These are phyloP conservation scores for Caenorhabditis remanei DNA, from an alignment of 1,140 invertebrate species.

Conservation along the genomic window DNA sequence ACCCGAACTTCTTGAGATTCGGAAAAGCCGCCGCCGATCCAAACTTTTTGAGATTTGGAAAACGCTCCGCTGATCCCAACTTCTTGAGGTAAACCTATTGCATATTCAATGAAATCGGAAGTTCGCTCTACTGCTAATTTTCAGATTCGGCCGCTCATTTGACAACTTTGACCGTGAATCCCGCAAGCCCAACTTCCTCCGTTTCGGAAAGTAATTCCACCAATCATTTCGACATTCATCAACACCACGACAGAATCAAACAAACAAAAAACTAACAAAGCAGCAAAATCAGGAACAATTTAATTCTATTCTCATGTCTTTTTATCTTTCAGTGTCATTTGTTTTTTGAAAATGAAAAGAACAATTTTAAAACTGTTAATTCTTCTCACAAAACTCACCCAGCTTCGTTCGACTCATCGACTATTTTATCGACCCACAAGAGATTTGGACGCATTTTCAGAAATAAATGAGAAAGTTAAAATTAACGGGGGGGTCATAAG, in stretches of 20 bases:
- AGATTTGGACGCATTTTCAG: constrained; percentile 63
- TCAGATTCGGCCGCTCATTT: constrained; percentile 64
- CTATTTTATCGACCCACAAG: constrained; percentile 66
- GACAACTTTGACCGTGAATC: constrained; percentile 72
- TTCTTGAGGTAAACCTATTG: constrained; percentile 45
- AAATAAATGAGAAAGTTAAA: not conserved
- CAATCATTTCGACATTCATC: not conserved
- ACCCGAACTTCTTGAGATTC: constrained; percentile 73
- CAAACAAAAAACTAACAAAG: constrained; percentile 28
- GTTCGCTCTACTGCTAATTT: constrained; percentile 29
- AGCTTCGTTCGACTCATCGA: constrained; percentile 59
- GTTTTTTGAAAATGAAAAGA: constrained; percentile 54
- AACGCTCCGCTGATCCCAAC: constrained; percentile 65
- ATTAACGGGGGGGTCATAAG: not conserved
- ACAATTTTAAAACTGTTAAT: constrained; percentile 58
- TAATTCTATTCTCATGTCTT: not conserved
- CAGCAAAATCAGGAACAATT: constrained; percentile 50
- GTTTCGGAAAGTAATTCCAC: constrained; percentile 67
- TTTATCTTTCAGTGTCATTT: constrained; percentile 62
- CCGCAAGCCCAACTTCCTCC: constrained; percentile 72
- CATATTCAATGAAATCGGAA: too few species aligned
- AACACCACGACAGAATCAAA: not conserved
- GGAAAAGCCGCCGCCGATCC: constrained; percentile 65
- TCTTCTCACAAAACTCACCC: constrained; percentile 57
- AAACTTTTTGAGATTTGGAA: constrained; percentile 68